A percentile compares a stretch with the other conserved stretches of the same genome.
phyloP scores from a whole-genome alignment of 2,888 invertebrate genomes.

The Macropis europaea region DNA sequence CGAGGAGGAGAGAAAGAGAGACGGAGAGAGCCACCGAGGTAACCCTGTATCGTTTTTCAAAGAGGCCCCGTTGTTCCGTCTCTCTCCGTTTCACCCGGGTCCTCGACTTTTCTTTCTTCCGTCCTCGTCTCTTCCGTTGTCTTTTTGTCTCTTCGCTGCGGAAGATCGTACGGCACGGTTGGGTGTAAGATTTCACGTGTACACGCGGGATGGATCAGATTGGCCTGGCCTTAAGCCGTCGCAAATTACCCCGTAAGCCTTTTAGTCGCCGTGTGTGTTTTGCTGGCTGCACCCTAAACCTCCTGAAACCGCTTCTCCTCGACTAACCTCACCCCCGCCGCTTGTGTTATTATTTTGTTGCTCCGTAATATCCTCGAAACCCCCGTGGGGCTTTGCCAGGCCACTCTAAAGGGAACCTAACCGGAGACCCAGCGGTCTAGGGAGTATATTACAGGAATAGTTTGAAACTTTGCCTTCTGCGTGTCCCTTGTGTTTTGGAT shows the following conservation, averaged over 20 bases:
- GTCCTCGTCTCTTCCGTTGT: slow-evolving; percentile 37
- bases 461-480: slow-evolving; percentile 34
- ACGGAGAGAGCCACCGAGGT: slow-evolving; percentile 55
- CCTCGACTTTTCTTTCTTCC: slow-evolving; percentile 49
- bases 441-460: slow-evolving; percentile 48
- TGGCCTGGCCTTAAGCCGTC: slow-evolving; percentile 76
- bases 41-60: slow-evolving; percentile 75
- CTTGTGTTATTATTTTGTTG: slow-evolving; percentile 66
- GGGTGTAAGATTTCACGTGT: slow-evolving; percentile 74
- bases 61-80: slow-evolving; percentile 59
- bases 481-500: not conserved
- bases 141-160: slow-evolving; percentile 35
- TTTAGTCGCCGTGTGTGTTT: slow-evolving; percentile 74
- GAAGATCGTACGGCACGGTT: slow-evolving; percentile 46
- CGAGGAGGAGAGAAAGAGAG: not conserved
- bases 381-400: slow-evolving; percentile 65
- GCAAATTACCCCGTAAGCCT: slow-evolving; percentile 78
- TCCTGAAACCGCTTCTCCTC: slow-evolving; percentile 27
- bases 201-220: slow-evolving; percentile 72
- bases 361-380: slow-evolving; percentile 66
- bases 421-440: slow-evolving; percentile 38
- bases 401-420: slow-evolving; percentile 67
- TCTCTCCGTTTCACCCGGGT: slow-evolving; percentile 39
- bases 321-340: not conserved
- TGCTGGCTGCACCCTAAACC: slow-evolving; percentile 66